Evolutionary conservation across 2,797 vertebrate genomes (phyloP), one percentile per base, ranked within the genome.

Genomic region (Oreortyx pictus): DNA sequence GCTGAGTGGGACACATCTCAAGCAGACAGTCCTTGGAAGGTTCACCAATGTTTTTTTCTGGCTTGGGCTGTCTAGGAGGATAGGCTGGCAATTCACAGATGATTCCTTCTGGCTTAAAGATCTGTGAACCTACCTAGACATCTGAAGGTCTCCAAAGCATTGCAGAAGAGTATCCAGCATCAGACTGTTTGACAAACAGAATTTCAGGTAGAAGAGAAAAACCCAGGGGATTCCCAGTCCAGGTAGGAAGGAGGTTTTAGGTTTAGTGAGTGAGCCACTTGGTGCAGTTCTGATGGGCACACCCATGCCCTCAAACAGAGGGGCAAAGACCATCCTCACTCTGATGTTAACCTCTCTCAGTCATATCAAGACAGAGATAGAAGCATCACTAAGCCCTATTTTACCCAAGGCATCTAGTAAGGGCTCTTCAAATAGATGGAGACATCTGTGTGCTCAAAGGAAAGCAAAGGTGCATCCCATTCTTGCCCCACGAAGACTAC

Each of bases 381-480:
- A 67, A 15, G 10, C 9, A 62, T 15, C n/a, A 61, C 54, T 44
- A 78, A 73, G 54, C 6, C 9, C 22, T 0, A 0, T 11, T 49
- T 15, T 13, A 31, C 60, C 1, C 14, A 68, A 33, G 10, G 5
- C 11, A 18, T 11, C 9, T 64, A 46, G 35, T 64, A 65, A 25
- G 19, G 39, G 12, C 15, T 65, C 9, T 54, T 80, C 23, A 47
- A 22, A 60, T 18, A 23, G 33, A 29, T 31, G 39, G 39, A 80
- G 57, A 43, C 16, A 47, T 4, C 11, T 7, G 22, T 5, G 10
- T 44, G 5, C 23, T 60, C 46, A 37, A 9, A 22, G 39, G 15
- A 65, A 75, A 23, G 3, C 12, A 37, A 29, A 1, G 2, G 23
- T 33, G 11, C 22, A 43, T n/a, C 20, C 33, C 37, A 29, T 70